Base-by-base conservation (phyloP, 2,888 invertebrate species). In the Pollenia griseotomentosa region DNA sequence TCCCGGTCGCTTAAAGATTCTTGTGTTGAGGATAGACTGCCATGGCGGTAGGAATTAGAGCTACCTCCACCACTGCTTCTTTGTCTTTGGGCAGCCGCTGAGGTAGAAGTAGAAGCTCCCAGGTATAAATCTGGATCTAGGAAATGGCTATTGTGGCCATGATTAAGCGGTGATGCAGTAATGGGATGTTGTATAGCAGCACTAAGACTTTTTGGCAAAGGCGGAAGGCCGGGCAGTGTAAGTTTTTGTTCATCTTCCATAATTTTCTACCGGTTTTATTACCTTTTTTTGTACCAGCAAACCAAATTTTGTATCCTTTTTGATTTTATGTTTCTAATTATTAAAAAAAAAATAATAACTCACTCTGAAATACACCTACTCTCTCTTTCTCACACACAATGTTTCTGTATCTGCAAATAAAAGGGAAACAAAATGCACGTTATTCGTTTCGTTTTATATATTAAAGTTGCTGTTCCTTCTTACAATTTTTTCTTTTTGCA, bases 201-300 rank as follows among this genome's bases (percentile, higher is more conserved):
- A 92, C 97, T 97, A 42, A 98, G 94, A 91, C 97, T 97, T 94
- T 97, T 97, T 71, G 98, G 98, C 90, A 98, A 94, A 33, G 98
- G 97, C 74, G 98, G 98, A 91, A 98, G 93, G 74, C 97, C 97
- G 92, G 89, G 88, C 85, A 89, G 88, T 81, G 87, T 86, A 61
- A 89, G 86, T 88, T 88, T 89, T 46, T 83, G 86, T 33, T 84
- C 87, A 19, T 84, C 78, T 10, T 87, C 87, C 87, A 87, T 87
- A 70, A 42, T 53, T 40, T 70, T 59, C 16, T 40, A 46, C 78
- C 42, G 75, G 23, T 59, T 71, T 88, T 90, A 89, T 51, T 68
- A 59, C 44, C 75, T 57, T 66, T 42, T 46, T 59, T 55, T 16
- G n/a, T n/a, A 77, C 59, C 51, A 53, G 53, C 57, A 86, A 73